Evolutionary conservation across 1,140 invertebrate species (phyloP), one percentile per base, ranked within the genome.

Genomic region (Uloborus diversus): DNA sequence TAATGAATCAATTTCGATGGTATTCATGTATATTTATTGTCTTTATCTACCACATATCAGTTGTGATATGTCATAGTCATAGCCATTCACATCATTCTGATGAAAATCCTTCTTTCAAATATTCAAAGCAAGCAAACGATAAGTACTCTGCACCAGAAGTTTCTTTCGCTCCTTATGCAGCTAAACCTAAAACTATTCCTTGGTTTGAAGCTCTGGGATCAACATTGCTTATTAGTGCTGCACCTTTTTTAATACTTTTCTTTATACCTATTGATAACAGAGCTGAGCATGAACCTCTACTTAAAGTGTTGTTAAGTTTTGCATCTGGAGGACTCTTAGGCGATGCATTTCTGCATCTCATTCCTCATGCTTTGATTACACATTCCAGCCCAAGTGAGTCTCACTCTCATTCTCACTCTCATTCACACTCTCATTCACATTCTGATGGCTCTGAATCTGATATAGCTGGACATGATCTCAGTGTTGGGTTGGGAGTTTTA

Each of bases 281-380:
- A 35, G 91, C 92, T 61, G 92, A 95, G 84, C 92, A 93, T 84
- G 90, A 96, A 85, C 92, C 94, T 0, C 86, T 96, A 27, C 86
- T 99, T 13, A 98, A 97, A 87, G 90, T 98, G 47, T 87, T 98
- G 17, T 87, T 99, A 20, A 95, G 94, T 76, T 98, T 99, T 89
- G 96, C 96, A 7, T 96, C 96, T 5, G 97, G 97, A 61, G 96
- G 96, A 79, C 88, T 99, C 13, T 88, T 99, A 1, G 97, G 96
- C 9, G 97, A 99, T 89, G 96, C 97, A 4, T 99, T 99, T 88
- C 88, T 99, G 2, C 97, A 99, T 89, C 88, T 99, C 28, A 99
- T 99, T 85, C 97, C 97, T 37, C 96, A 99, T 89, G 95, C 96
- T 20, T 89, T 97, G 1, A 88, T 91, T 47, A 90, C 92, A 25